Evolutionary conservation across 53 echinoderm and acorn worm genomes (phyloP).

Genomic region (Zoroaster sp.): DNA sequence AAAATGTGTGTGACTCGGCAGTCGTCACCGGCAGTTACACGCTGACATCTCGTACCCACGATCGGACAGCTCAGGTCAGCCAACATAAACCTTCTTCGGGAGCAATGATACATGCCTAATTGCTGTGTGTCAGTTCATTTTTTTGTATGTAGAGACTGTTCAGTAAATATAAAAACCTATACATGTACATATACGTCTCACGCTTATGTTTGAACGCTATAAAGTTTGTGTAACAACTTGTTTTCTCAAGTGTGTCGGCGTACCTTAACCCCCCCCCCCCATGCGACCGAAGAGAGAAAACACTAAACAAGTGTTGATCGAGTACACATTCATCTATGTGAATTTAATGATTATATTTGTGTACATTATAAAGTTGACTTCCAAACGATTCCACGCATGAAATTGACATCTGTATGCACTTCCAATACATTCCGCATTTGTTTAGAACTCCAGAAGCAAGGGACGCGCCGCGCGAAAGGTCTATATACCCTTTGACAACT

Average conservation of each 20-base stretch:
- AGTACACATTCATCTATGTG: slow-evolving; percentile 41
- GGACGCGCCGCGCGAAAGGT: not conserved
- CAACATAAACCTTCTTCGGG: not conserved
- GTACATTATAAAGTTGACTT: slow-evolving; percentile 49
- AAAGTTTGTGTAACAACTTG: slow-evolving; percentile 55
- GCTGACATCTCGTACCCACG: not conserved
- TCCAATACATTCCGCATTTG: slow-evolving; percentile 22
- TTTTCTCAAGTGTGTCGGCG: slow-evolving; percentile 36
- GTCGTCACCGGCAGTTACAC: not conserved
- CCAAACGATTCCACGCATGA: slow-evolving; percentile 22
- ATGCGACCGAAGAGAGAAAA: not conserved
- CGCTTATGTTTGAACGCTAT: slow-evolving; percentile 40
- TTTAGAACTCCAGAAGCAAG: slow-evolving; percentile 6
- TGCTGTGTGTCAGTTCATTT: slow-evolving; percentile 19
- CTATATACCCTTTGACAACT: slow-evolving; percentile 43
- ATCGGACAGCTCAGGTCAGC: slow-evolving; percentile 5
- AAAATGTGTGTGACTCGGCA: not conserved
- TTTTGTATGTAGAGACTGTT: not conserved
- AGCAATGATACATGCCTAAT: slow-evolving; percentile 11
- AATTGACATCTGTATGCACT: slow-evolving; percentile 38
- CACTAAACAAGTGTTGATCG: slow-evolving; percentile 40
- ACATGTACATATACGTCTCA: slow-evolving; percentile 6
- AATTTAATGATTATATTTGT: slow-evolving; percentile 49
- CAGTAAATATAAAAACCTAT: slow-evolving; percentile 19
- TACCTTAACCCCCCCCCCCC: not conserved